Conservation (phyloP, 2,888 invertebrate genomes). For the Carcina quercana region DNA sequence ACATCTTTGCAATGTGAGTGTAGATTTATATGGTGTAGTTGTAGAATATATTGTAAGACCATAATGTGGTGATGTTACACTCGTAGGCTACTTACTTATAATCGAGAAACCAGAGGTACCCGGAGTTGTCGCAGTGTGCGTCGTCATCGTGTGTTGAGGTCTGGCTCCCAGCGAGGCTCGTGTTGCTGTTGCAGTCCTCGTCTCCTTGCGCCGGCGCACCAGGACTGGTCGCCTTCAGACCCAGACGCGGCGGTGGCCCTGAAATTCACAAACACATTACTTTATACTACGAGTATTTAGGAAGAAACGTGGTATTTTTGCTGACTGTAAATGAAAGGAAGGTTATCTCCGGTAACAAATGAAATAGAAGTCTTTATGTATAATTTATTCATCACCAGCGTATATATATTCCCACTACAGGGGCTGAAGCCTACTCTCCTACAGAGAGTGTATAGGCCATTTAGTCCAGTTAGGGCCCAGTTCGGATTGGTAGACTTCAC, state of each 20-base stretch:
- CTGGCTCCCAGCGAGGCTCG: conserved; percentile 67
- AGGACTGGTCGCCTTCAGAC: conserved; percentile 71
- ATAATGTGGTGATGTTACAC: too few relatives aligned
- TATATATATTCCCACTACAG: too few relatives aligned
- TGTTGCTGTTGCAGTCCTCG: conserved; percentile 71
- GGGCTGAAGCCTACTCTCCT: too few relatives aligned
- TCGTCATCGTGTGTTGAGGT: conserved; percentile 66
- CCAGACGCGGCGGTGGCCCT: conserved; percentile 73
- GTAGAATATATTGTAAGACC: too few relatives aligned
- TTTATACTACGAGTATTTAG: conserved; percentile 3
- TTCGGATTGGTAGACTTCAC: too few relatives aligned
- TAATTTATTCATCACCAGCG: too few relatives aligned
- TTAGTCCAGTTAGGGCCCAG: too few relatives aligned
- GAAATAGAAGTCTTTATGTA: too few relatives aligned
- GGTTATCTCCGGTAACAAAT: not conserved
- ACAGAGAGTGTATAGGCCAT: too few relatives aligned
- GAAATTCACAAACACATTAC: conserved; percentile 27
- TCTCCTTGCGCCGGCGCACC: conserved; percentile 47
- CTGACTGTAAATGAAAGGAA: not conserved
- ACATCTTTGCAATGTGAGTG: too few relatives aligned
- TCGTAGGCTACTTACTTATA: conserved; percentile 79
- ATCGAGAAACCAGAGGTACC: conserved; percentile 94
- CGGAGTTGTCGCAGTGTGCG: conserved; percentile 84
- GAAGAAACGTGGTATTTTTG: conserved; percentile 6
- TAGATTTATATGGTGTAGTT: too few relatives aligned